Evolutionary conservation across 2,113 vertebrate genomes (phyloP).

Genomic region (Aegithalos caudatus): DNA sequence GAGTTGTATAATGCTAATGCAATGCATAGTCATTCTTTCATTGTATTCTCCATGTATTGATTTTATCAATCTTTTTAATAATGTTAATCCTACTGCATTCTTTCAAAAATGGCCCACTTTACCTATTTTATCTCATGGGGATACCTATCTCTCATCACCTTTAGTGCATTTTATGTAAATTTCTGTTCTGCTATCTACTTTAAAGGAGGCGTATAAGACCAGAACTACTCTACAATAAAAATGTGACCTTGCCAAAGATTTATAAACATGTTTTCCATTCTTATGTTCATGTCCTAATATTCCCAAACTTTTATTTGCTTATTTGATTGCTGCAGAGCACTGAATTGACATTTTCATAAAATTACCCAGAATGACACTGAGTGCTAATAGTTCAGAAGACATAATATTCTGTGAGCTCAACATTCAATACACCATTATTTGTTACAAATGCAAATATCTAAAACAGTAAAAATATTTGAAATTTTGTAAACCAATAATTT

Average conservation of each 20-base stretch:
- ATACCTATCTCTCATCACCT: background rate
- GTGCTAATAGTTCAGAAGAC: background rate
- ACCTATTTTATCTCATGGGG: background rate
- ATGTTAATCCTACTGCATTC: background rate
- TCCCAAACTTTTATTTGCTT: background rate
- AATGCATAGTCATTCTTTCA: background rate
- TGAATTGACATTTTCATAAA: background rate
- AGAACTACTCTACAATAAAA: background rate
- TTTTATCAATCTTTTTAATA: background rate
- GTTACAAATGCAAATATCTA: background rate
- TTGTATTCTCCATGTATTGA: background rate
- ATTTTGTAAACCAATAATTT: background rate
- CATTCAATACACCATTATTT: background rate
- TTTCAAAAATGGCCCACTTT: background rate
- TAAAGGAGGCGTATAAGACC: background rate
- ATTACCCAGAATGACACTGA: background rate
- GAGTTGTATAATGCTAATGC: background rate
- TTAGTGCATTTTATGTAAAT: background rate
- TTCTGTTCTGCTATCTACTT: background rate
- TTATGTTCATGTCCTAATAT: background rate
- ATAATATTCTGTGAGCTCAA: background rate
- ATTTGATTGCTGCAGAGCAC: background rate
- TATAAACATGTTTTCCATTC: background rate
- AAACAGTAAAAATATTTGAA: background rate
- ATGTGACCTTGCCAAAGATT: background rate